These are phyloP conservation scores for Sterrhoptilus dennistouni DNA, from an alignment of 2,113 vertebrate species.

Conservation along the genomic window DNA sequence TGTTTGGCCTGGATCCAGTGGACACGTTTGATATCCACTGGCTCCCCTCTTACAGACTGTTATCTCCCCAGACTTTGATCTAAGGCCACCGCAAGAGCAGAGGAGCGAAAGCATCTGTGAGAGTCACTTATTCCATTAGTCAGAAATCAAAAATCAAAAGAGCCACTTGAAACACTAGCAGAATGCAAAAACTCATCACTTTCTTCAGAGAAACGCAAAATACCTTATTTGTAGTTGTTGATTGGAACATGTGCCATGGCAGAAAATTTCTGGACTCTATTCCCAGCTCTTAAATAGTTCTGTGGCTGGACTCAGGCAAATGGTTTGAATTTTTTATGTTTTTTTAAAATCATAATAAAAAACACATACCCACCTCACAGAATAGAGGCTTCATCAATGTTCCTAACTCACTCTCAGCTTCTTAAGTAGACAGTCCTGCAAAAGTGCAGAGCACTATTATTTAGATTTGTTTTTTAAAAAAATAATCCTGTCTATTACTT, in stretches of 20 bases:
- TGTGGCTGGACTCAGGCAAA: not conserved
- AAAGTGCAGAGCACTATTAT: constrained; percentile 25
- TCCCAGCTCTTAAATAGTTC: not conserved
- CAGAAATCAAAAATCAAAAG: constrained; percentile 18
- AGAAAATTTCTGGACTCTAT: not conserved
- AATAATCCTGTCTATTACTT: not conserved
- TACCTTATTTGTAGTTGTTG: not conserved
- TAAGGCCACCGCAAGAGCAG: not conserved
- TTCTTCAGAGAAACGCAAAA: not conserved
- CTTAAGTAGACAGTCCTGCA: constrained; percentile 36
- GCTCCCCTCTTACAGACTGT: not conserved
- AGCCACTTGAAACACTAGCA: not conserved
- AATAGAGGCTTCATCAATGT: constrained; percentile 49
- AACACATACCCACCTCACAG: constrained; percentile 36
- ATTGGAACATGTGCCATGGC: not conserved
- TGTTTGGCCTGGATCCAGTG: not conserved
- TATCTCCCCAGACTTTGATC: not conserved
- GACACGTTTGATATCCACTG: not conserved
- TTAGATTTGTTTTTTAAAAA: not conserved
- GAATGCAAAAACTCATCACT: constrained; percentile 27
- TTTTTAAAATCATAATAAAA: not conserved
- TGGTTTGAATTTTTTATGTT: not conserved
- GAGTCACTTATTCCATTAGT: constrained; percentile 38
- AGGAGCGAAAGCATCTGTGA: not conserved
- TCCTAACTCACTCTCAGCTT: constrained; percentile 49